A percentile compares a stretch with the other conserved stretches of the same genome.
These are phyloP conservation scores for Circaetus gallicus DNA, from an alignment of 2,113 vertebrate species.

Conservation along the genomic window DNA sequence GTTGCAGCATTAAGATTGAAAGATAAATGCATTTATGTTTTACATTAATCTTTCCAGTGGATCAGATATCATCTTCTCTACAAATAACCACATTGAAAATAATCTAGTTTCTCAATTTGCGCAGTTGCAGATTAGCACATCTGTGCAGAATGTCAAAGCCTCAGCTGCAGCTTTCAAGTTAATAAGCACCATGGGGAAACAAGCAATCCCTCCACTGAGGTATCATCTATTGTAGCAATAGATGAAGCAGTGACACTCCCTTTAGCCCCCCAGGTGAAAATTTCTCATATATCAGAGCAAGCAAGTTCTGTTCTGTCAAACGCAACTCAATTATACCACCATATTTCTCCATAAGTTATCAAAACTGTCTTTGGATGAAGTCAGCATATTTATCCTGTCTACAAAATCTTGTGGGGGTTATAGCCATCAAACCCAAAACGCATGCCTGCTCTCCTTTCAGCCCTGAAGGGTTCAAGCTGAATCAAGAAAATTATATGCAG, in stretches of 20 bases:
- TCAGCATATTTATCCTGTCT: background rate
- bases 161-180: conserved; percentile 49
- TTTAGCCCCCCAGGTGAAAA: background rate
- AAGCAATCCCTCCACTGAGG: background rate
- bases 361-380: background rate
- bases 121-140: conserved; percentile 21
- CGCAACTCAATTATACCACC: background rate
- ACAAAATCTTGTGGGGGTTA: background rate
- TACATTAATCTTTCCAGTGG: background rate
- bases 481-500: background rate
- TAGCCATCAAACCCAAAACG: background rate
- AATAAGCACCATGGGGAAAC: conserved; percentile 50
- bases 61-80: background rate
- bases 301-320: background rate
- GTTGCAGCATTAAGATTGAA: background rate
- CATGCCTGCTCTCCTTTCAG: background rate
- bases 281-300: background rate
- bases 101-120: conserved; percentile 2
- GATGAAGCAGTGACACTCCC: background rate
- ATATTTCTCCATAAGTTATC: background rate
- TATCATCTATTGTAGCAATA: background rate
- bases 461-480: conserved; percentile 3
- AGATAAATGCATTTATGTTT: background rate
- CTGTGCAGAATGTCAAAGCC: conserved; percentile 10
- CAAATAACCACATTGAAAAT: conserved; percentile 5